These are phyloP conservation scores for Drosophila asahinai DNA, from an alignment of 1,140 invertebrate genomes.

Conservation along the genomic window DNA sequence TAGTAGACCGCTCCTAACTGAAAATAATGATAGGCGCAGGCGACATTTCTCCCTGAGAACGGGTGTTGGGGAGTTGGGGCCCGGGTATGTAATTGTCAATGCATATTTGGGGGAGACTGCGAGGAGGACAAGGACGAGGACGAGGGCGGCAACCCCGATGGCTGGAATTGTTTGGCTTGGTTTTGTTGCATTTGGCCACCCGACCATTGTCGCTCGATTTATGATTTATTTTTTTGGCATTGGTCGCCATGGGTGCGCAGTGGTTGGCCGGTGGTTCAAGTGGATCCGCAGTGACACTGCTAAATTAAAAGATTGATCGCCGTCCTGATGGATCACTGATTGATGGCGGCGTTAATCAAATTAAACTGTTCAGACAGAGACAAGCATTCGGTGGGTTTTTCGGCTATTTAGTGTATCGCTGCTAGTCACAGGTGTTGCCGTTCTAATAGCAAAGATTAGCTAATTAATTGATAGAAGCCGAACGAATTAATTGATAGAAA, in stretches of 20 bases:
- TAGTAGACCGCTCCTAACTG: constrained; percentile 55
- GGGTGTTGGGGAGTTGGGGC: constrained; percentile 2
- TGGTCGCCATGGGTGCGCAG: constrained; percentile 19
- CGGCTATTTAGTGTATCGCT: background rate
- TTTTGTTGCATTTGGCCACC: constrained; percentile 28
- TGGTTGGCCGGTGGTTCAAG: constrained; percentile 39
- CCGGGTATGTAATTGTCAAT: constrained; percentile 74
- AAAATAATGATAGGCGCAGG: constrained; percentile 75
- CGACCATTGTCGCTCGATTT: constrained; percentile 71
- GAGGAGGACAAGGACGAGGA: constrained; percentile 3
- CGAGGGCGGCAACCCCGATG: background rate
- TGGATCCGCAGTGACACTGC: constrained; percentile 35
- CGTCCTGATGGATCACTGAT: constrained; percentile 46
- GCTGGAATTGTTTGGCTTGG: constrained; percentile 58
- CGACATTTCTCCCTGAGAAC: constrained; percentile 23
- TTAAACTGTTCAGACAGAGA: constrained; percentile 35
- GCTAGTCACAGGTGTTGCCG: background rate
- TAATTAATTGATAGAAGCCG: no score
- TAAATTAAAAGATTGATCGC: constrained; percentile 52
- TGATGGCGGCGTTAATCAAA: constrained; percentile 48
- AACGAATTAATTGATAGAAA: no score
- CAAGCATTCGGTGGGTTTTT: background rate
- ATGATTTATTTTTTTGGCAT: constrained; percentile 71
- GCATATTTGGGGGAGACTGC: constrained; percentile 56
- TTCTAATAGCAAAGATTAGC: background rate